phyloP scores from a whole-genome alignment of 2,888 invertebrate genomes.

The Thecophora atra region DNA sequence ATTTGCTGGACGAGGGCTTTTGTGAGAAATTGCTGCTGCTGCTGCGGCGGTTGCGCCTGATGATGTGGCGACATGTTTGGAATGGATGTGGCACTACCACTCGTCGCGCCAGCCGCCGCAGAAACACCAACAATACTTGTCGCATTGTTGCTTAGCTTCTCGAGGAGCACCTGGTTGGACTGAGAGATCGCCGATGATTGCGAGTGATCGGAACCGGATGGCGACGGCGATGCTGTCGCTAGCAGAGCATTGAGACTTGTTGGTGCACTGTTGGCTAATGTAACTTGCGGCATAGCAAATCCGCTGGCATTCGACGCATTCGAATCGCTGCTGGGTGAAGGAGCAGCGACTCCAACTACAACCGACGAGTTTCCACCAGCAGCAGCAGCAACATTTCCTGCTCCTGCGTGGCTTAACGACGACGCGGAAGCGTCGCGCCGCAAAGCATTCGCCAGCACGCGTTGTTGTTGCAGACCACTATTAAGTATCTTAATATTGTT shows the following conservation, averaged over 20 bases:
- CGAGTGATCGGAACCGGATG: constrained; percentile 61
- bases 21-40: constrained; percentile 57
- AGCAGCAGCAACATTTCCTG: background rate
- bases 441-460: constrained; percentile 63
- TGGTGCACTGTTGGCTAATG: constrained; percentile 41
- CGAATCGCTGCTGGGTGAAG: constrained; percentile 65
- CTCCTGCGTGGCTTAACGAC: constrained; percentile 45
- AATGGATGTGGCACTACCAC: constrained; percentile 48
- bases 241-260: constrained; percentile 69
- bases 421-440: constrained; percentile 60
- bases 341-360: constrained; percentile 67
- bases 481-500: constrained; percentile 57
- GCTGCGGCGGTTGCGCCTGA: constrained; percentile 47
- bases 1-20: constrained; percentile 56
- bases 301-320: constrained; percentile 66
- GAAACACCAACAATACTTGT: constrained; percentile 45
- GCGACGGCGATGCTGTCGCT: constrained; percentile 66
- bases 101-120: constrained; percentile 42
- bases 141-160: constrained; percentile 62
- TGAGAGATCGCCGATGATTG: constrained; percentile 55
- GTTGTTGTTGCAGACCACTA: constrained; percentile 56
- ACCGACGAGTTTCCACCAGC: constrained; percentile 52
- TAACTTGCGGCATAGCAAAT: constrained; percentile 68
- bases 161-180: constrained; percentile 60
- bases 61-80: constrained; percentile 63